Base-by-base conservation (phyloP, 1,140 invertebrate species). In the Heliconius hewitsoni region DNA sequence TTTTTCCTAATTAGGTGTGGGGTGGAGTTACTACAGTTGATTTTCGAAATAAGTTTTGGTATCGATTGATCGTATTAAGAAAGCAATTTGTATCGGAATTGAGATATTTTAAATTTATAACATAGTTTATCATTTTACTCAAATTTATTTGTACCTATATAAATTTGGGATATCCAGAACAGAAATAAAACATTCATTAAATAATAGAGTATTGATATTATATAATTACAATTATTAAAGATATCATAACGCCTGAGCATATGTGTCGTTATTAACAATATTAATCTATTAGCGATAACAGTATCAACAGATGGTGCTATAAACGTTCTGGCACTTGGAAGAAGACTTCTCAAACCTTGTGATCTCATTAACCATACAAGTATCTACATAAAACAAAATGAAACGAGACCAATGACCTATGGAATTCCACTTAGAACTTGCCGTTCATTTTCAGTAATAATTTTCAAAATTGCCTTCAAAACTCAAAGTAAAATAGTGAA, bases 241-340 rank as follows among this genome's bases (percentile, higher is more conserved):
- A 66, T 30, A 66, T 30, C 60, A 66, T 66, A 27, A 66, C 60
- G 60, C 60, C 60, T 42, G 71, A 80, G 74, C 73, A 75, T 57
- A 71, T 71, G 52, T 80, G 71, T 55, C 76, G 50, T 72, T 73
- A 72, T 77, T 72, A 76, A 77, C 37, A 78, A 75, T 78, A 78
- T 60, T 60, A 71, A 71, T 60, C 23, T 66, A 81, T 81, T 74
- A 78, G 23, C n/a, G 82, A 82, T 82, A 74, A 84, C 39, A 74
- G 37, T 74, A 81, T 82, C 42, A 86, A 85, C 85, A 86, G 79
- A 85, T 86, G 85, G 78, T 75, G 55, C 81, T 55, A 81, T 84
- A 84, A 84, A 79, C 70, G 76, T 30, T 66, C 23, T 66, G 60
- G 60, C 23, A 66, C 60, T 66, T 66, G 23, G 23, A 27, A 66